These are phyloP conservation scores for Oopsacas minuta DNA, from an alignment of 37 sponge, comb jelly and placozoan genomes.

Conservation along the genomic window DNA sequence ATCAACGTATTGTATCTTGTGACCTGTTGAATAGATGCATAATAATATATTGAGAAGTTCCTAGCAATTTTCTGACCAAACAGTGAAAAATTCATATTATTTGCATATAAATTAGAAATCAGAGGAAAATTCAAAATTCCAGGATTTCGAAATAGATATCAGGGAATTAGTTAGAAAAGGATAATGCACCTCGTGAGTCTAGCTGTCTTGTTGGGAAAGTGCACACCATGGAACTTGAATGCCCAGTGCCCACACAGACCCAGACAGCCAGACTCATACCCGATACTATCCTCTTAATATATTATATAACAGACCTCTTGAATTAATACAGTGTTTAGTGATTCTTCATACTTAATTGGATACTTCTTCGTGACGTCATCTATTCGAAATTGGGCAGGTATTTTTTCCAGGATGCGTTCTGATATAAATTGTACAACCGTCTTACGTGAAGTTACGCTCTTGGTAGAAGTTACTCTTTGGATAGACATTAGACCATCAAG, in stretches of 20 bases:
- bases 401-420: slow-evolving; percentile 17
- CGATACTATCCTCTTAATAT: no score
- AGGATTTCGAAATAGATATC: no score
- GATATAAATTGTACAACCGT: slow-evolving; percentile 22
- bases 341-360: slow-evolving; percentile 38
- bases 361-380: slow-evolving; percentile 24
- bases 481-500: slow-evolving; percentile 31
- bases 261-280: no score
- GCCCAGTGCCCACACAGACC: no score
- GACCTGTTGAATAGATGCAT: background rate
- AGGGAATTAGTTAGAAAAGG: no score
- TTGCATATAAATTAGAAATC: no score
- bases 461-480: background rate
- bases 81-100: background rate
- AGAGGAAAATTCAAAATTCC: no score
- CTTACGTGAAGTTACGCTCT: slow-evolving; percentile 9
- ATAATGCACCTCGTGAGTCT: no score
- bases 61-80: background rate
- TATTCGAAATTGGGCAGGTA: slow-evolving; percentile 31
- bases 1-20: slow-evolving; percentile 35
- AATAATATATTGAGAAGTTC: background rate
- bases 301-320: no score
- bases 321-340: slow-evolving; percentile 37
- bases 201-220: no score
- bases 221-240: no score